Evolutionary conservation across 2,113 vertebrate species (phyloP).

Genomic region (Phaetusa simplex): DNA sequence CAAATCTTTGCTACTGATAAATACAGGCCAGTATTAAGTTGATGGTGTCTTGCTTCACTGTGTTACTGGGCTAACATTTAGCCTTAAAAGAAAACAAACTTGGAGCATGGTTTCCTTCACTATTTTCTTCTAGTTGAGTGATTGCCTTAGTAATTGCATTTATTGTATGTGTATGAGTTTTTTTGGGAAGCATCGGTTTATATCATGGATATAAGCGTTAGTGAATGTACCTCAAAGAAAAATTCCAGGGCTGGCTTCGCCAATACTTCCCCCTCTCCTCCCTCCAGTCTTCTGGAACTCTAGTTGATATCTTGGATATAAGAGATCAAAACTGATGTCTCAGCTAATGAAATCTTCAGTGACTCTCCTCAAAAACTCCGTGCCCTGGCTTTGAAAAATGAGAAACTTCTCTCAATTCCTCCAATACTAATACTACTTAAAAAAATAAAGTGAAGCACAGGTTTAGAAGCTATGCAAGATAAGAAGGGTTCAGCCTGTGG

Average conservation of each 20-base stretch:
- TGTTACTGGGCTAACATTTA: neutral
- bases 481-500: neutral
- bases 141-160: neutral
- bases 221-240: neutral
- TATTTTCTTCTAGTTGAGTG: neutral
- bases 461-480: conserved; percentile 13
- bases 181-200: neutral
- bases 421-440: neutral
- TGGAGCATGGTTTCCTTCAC: neutral
- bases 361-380: neutral
- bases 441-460: neutral
- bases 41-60: neutral
- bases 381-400: neutral
- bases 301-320: neutral
- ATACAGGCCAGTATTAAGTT: neutral
- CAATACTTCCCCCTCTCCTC: neutral
- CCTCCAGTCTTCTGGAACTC: neutral
- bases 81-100: neutral
- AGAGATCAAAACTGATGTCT: neutral
- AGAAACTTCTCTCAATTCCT: neutral
- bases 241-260: neutral
- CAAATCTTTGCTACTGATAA: neutral
- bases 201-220: neutral
- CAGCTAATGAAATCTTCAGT: neutral
- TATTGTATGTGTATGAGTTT: neutral